phyloP scores from a whole-genome alignment of 2,113 vertebrate genomes.

The Condylura cristata region DNA sequence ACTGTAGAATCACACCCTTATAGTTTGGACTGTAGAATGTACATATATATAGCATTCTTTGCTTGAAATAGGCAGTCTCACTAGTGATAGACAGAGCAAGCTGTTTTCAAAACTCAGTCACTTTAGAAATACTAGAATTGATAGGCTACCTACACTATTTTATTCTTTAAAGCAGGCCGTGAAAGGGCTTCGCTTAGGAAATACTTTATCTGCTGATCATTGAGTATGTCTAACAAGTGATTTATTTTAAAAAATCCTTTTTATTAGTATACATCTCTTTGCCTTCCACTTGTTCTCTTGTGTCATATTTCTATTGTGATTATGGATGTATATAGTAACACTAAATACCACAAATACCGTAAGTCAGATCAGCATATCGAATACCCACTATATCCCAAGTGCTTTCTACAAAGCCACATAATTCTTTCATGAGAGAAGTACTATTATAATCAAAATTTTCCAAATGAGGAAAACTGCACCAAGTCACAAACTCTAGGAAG shows the following conservation, averaged over 20 bases:
- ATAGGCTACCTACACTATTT: neutral
- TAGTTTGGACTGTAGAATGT: neutral
- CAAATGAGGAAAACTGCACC: neutral
- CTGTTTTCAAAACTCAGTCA: neutral
- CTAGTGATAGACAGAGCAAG: neutral
- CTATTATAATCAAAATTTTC: neutral
- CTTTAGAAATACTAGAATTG: constrained; percentile 9
- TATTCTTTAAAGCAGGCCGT: neutral
- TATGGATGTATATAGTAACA: neutral
- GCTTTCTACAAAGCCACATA: neutral
- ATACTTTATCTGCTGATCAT: neutral
- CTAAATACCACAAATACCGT: neutral
- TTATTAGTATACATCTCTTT: neutral
- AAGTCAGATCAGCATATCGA: neutral
- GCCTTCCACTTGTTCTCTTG: neutral
- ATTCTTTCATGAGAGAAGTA: neutral
- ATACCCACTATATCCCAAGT: neutral
- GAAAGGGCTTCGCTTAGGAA: neutral
- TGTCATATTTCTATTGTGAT: neutral
- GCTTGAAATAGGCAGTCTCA: neutral
- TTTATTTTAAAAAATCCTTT: constrained; percentile 23
- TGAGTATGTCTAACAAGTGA: neutral
- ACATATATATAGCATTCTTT: neutral
- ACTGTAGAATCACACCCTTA: neutral
- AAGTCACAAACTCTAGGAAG: neutral